These are phyloP conservation scores for Platyscapa corneri DNA, from an alignment of 1,140 invertebrate genomes.

Conservation along the genomic window DNA sequence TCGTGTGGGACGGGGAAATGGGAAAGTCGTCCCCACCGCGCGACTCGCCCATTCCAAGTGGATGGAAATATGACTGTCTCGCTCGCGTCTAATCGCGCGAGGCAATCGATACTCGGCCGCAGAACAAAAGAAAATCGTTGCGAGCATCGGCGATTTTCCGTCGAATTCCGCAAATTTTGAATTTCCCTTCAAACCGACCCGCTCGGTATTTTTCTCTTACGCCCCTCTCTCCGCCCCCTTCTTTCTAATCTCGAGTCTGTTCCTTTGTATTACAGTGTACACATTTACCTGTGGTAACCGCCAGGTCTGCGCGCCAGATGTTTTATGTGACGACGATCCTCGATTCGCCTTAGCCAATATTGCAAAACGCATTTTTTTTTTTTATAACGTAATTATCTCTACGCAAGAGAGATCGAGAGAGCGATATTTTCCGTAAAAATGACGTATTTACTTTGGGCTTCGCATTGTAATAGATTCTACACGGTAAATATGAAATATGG, in stretches of 20 bases:
- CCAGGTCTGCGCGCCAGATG: neutral
- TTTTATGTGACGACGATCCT: constrained; percentile 1
- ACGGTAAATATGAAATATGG: no score
- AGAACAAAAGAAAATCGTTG: neutral
- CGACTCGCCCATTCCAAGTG: neutral
- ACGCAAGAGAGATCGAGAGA: no score
- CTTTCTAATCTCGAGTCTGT: neutral
- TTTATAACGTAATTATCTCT: no score
- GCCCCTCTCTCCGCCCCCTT: neutral
- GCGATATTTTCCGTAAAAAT: no score
- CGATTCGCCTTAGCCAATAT: no score
- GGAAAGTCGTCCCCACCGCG: neutral
- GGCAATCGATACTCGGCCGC: neutral
- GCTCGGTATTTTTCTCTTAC: no score
- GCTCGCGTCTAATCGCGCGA: neutral
- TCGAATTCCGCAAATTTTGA: neutral
- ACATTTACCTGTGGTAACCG: neutral
- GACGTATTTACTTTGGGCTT: no score
- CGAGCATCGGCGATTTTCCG: neutral
- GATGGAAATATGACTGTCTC: neutral
- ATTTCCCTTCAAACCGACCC: neutral
- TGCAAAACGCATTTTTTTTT: no score
- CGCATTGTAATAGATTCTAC: no score
- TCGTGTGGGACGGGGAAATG: neutral
- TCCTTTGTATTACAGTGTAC: neutral